These are phyloP conservation scores for Psilopogon haemacephalus DNA, from an alignment of 2,113 vertebrate species.

Conservation along the genomic window DNA sequence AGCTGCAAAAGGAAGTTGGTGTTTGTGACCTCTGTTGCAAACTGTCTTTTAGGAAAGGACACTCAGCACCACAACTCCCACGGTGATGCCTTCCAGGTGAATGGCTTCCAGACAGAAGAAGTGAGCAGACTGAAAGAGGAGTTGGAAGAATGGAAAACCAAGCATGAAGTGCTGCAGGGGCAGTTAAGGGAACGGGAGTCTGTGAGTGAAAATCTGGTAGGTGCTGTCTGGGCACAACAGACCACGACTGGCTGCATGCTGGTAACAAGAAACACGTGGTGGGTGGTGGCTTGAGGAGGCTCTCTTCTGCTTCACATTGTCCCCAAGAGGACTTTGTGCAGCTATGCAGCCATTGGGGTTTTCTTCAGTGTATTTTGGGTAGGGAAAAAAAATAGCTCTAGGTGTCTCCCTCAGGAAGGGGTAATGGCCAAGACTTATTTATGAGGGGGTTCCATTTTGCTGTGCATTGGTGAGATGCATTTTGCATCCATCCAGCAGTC, in stretches of 20 bases:
- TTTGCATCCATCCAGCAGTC: neutral
- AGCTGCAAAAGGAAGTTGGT: neutral
- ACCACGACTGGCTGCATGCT: neutral
- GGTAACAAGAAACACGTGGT: accelerated
- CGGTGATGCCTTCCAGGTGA: slow-evolving; percentile 79
- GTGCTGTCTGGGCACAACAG: neutral
- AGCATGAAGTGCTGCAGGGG: slow-evolving; percentile 80
- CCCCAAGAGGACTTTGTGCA: neutral
- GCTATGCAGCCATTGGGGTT: neutral
- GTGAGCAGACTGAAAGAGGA: slow-evolving; percentile 82
- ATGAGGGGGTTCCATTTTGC: too few relatives aligned
- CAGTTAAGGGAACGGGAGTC: slow-evolving; percentile 86
- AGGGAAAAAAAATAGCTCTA: accelerated
- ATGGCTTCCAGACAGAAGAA: slow-evolving; percentile 90
- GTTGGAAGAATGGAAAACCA: slow-evolving; percentile 84
- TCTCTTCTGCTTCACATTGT: neutral
- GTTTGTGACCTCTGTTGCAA: neutral
- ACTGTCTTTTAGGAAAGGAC: slow-evolving; percentile 76
- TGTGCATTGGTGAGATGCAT: neutral
- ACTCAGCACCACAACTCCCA: slow-evolving; percentile 74
- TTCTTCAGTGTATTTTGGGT: neutral
- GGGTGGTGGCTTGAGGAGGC: neutral
- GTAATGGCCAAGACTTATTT: accelerated
- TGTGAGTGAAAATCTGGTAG: slow-evolving; percentile 84
- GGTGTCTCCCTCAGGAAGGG: neutral